Conservation (phyloP, 2,888 invertebrate species). For the Ormyrus pomaceus region DNA sequence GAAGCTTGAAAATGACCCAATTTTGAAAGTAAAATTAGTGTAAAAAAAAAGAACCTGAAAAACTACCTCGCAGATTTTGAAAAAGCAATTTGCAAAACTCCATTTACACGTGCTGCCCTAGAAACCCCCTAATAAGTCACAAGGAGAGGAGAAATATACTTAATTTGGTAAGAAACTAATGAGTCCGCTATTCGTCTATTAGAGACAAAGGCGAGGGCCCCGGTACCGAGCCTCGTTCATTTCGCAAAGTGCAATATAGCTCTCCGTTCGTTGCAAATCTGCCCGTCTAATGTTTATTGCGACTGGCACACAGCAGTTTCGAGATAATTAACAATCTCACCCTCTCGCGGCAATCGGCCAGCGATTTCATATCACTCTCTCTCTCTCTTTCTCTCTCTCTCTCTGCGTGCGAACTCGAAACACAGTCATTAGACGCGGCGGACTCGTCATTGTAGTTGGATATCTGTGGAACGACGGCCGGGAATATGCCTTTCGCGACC, state of each 20-base stretch:
- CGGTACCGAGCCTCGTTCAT: neutral
- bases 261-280: neutral
- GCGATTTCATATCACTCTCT: neutral
- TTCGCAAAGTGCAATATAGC: constrained; percentile 32
- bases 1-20: too few species aligned
- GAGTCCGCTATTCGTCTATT: constrained; percentile 22
- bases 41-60: too few species aligned
- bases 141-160: neutral
- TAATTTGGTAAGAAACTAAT: constrained; percentile 36
- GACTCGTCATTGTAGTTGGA: too few species aligned
- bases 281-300: constrained; percentile 8
- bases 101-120: constrained; percentile 4
- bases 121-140: constrained; percentile 10
- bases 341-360: constrained; percentile 9
- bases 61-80: too few species aligned
- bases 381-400: neutral
- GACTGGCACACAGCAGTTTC: neutral
- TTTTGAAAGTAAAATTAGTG: too few species aligned
- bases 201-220: constrained; percentile 20
- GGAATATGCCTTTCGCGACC: constrained; percentile 17
- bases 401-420: neutral
- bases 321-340: constrained; percentile 45
- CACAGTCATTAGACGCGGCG: too few species aligned
- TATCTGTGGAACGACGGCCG: too few species aligned
- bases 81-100: neutral